Evolutionary conservation across 1,140 invertebrate genomes (phyloP), one percentile per base, ranked within the genome.

Genomic region (Trypoxylus dichotomus): DNA sequence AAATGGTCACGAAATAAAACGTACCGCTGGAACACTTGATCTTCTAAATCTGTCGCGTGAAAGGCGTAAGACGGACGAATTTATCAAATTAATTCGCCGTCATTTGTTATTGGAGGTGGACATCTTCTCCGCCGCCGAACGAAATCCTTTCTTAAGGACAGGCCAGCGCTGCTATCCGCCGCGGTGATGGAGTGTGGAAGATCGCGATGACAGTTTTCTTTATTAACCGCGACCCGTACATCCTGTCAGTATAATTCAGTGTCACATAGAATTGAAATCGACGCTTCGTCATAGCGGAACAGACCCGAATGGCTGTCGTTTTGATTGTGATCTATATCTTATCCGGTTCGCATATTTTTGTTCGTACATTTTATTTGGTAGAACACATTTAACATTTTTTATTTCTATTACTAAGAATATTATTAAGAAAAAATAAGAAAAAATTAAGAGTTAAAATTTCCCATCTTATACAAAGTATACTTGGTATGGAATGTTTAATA

Each of bases 141-240:
- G 47, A n/a, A n/a, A 19, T 19, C 47, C 19, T 54, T 19, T 54
- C 47, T 54, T 7, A n/a, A 5, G 19, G 19, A 54, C 47, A n/a
- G 47, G 47, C 29, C 25, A 32, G 68, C 25, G n/a, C 25, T 15
- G 68, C 68, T 15, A 32, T 74, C 29, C 32, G 29, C 19, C 32
- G 72, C 72, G 41, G 29, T 74, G 72, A 74, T 37, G 72, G 72
- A 74, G 72, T 74, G 72, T 74, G 29, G 41, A 42, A 74, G 13
- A 74, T 74, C 72, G 72, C 72, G 29, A 42, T 74, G 72, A 74
- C 72, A 74, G 72, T 42, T 42, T 74, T 74, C 72, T 74, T 74
- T 74, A 42, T 37, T 74, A 74, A 74, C 29, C 29, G 7, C 72
- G 72, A 41, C 29, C 25, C 29, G 29, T 19, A 74, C 41, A 42